Conservation (phyloP, 2,888 invertebrate species). For the Heliconius ismenius region DNA sequence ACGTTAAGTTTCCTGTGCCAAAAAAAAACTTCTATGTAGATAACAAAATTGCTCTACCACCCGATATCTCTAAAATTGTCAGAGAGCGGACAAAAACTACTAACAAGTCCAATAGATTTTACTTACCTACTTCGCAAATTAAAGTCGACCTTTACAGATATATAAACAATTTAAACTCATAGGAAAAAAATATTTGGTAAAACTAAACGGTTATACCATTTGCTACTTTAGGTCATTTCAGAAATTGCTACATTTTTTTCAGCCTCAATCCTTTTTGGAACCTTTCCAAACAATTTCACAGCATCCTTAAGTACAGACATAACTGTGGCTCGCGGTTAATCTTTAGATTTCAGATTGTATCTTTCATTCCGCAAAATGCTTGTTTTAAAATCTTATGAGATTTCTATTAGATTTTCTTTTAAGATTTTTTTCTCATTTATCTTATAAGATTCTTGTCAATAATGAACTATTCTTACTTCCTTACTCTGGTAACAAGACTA, state of each 20-base stretch:
- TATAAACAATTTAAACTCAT: not conserved
- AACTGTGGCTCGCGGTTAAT: conserved; percentile 41
- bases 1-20: no score
- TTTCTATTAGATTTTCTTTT: not conserved
- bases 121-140: not conserved
- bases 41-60: no score
- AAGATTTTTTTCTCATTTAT: not conserved
- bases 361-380: conserved; percentile 32
- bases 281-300: conserved; percentile 43
- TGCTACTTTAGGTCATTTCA: conserved; percentile 33
- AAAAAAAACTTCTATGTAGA: no score
- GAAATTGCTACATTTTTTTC: conserved; percentile 37
- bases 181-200: conserved; percentile 1
- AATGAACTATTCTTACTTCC: not conserved
- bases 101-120: not conserved
- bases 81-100: no score
- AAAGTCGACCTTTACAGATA: not conserved
- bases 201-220: conserved; percentile 27
- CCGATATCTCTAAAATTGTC: no score
- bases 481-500: not conserved
- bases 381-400: conserved; percentile 22
- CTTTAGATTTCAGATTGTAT: conserved; percentile 38
- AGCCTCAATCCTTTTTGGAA: conserved; percentile 41
- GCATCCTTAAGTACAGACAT: conserved; percentile 41
- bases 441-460: not conserved